Evolutionary conservation across 2,113 vertebrate species (phyloP), one percentile per base, ranked within the genome.

Genomic region (Eclectus roratus): DNA sequence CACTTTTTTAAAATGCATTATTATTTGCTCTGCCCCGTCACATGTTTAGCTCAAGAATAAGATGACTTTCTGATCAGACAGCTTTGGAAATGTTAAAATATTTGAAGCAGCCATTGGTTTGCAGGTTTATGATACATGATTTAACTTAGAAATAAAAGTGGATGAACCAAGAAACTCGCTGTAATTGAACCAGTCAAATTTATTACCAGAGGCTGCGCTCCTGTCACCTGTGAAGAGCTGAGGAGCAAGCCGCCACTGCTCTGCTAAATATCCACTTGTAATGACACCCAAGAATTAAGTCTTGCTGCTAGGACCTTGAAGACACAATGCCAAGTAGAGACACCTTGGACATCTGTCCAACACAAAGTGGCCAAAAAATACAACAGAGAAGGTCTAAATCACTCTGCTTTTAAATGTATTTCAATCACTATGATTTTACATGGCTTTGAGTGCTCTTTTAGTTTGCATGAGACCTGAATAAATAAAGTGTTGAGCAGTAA

Each of bases 131-230:
- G 83, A 94, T 78, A 78, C 44, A 81, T 15, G 18, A 93, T 73
- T 95, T 85, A 79, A 80, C 83, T 87, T 88, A 78, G 93, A 92
- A 95, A 96, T 76, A 94, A 86, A 88, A 95, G 74, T 44, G 49
- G 68, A 89, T 85, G 91, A 94, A 92, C 80, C 91, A 92, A 92
- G 78, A 87, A 87, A 86, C 35, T 80, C 35, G 6, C 52, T 74
- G 56, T 94, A 95, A 96, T 93, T 84, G 85, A 92, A 95, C 83
- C 66, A 80, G 65, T 79, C 65, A 64, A 68, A 96, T 96, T 96
- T 93, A 95, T 92, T 88, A 91, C 73, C 85, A 89, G 69, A 88
- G 80, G 83, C 60, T 91, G 64, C 1, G 0, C 24, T 94, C 50
- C 88, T 91, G 65, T 92, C 85, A 96, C 93, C 93, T 88, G 41